phyloP scores from a whole-genome alignment of 2,113 vertebrate genomes.

The Oryzias celebensis region DNA sequence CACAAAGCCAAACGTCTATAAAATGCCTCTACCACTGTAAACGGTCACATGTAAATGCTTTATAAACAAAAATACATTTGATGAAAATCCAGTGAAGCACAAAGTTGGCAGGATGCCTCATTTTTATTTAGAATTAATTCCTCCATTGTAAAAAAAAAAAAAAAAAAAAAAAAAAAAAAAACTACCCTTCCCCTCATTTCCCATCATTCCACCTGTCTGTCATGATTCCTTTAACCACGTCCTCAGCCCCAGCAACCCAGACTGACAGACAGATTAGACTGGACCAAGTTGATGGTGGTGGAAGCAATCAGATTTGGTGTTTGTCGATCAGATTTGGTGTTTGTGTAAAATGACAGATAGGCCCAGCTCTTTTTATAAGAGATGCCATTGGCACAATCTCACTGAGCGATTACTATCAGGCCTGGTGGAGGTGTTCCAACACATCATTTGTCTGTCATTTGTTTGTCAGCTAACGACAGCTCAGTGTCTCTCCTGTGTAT shows the following conservation, averaged over 20 bases:
- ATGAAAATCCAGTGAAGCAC: not conserved
- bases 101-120: slow-evolving; percentile 27
- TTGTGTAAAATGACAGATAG: slow-evolving; percentile 80
- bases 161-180: slow-evolving; percentile 36
- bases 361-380: slow-evolving; percentile 55
- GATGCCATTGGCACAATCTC: slow-evolving; percentile 77
- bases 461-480: slow-evolving; percentile 77
- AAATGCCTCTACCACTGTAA: not conserved
- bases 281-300: slow-evolving; percentile 78
- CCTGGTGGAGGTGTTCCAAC: slow-evolving; percentile 76
- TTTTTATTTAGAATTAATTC: slow-evolving; percentile 40
- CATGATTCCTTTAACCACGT: slow-evolving; percentile 61
- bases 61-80: not conserved
- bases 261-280: slow-evolving; percentile 83
- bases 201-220: slow-evolving; percentile 56
- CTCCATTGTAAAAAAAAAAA: slow-evolving; percentile 8
- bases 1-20: slow-evolving; percentile 14
- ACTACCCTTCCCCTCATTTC: slow-evolving; percentile 38
- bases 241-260: slow-evolving; percentile 60
- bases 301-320: slow-evolving; percentile 78
- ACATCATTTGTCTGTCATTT: slow-evolving; percentile 84
- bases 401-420: slow-evolving; percentile 78
- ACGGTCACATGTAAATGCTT: too few relatives aligned
- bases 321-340: slow-evolving; percentile 73
- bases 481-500: slow-evolving; percentile 63